These are phyloP conservation scores for Collichthys lucidus DNA, from an alignment of 2,113 vertebrate genomes.

Conservation along the genomic window DNA sequence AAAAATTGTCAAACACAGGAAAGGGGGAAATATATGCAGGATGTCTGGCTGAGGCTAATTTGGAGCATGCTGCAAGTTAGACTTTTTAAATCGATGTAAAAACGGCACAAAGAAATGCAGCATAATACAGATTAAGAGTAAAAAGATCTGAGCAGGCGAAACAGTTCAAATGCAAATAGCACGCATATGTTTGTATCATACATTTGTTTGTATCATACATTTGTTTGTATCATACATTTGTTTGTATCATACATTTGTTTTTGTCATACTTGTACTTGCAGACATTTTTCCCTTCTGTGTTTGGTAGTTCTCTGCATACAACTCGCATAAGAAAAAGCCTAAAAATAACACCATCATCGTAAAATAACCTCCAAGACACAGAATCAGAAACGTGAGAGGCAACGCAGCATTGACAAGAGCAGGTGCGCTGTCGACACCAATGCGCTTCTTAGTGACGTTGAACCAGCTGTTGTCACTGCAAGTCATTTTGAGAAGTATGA, in stretches of 20 bases:
- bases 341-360: slow-evolving; percentile 41
- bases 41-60: background rate
- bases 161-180: background rate
- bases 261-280: too few relatives aligned
- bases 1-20: background rate
- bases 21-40: background rate
- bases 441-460: background rate
- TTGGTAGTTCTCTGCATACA: background rate
- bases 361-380: slow-evolving; percentile 22
- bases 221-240: too few relatives aligned
- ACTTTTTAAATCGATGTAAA: background rate
- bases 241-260: too few relatives aligned
- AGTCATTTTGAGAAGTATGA: background rate
- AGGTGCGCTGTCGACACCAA: slow-evolving; percentile 21
- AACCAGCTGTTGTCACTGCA: slow-evolving; percentile 10
- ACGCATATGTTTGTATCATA: too few relatives aligned
- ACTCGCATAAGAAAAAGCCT: slow-evolving; percentile 13
- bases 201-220: too few relatives aligned
- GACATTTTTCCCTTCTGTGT: background rate
- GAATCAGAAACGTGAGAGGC: slow-evolving; percentile 52
- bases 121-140: too few relatives aligned
- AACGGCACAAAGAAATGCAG: background rate
- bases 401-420: slow-evolving; percentile 26
- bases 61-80: background rate
- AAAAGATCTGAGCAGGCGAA: background rate